Evolutionary conservation across 1,140 invertebrate genomes (phyloP).

Genomic region (Triops cancriformis): DNA sequence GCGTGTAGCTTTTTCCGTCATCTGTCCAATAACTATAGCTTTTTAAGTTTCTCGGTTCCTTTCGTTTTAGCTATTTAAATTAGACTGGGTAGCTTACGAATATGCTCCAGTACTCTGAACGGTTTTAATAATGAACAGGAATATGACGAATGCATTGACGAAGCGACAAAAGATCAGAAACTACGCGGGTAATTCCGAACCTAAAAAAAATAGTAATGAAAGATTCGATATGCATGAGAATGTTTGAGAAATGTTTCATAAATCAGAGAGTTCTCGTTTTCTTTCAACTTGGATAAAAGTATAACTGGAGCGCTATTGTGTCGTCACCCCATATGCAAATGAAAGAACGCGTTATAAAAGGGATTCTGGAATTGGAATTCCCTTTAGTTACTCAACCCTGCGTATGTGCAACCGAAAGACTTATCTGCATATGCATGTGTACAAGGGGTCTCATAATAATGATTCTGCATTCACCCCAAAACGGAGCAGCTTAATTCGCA

Average conservation of each 20-base stretch:
- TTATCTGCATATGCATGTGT: neutral
- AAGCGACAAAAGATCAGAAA: no score
- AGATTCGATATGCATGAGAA: neutral
- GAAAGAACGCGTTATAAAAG: neutral
- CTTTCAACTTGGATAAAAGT: neutral
- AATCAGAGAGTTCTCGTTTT: neutral
- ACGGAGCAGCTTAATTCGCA: neutral
- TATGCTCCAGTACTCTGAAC: neutral
- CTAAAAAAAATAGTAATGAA: no score
- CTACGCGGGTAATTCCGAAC: neutral
- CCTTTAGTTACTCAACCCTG: neutral
- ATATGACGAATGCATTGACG: no score
- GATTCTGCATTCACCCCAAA: neutral
- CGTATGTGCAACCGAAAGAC: neutral
- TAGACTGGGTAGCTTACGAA: neutral
- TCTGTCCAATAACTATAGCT: neutral
- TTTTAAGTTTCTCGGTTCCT: neutral
- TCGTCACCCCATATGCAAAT: neutral
- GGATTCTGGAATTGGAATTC: neutral
- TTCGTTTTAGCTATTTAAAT: neutral
- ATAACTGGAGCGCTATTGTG: neutral
- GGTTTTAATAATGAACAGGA: neutral
- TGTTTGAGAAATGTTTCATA: neutral
- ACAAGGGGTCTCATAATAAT: neutral
- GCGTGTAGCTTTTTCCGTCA: neutral